Conservation (phyloP, 2,888 invertebrate species). For the Pollenia labialis region DNA sequence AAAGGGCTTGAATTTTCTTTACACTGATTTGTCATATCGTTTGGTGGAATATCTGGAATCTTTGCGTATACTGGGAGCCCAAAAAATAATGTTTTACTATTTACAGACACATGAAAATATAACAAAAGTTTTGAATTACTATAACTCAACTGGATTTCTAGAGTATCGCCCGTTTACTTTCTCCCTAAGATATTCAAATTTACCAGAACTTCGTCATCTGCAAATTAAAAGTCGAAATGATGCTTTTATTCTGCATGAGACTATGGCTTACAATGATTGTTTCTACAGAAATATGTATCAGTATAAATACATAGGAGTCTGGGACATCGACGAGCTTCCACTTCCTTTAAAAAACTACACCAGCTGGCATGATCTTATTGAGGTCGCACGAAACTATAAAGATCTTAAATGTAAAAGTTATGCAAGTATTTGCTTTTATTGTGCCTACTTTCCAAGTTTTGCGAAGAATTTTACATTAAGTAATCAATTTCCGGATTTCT, state of each 20-base stretch:
- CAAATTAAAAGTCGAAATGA: constrained; percentile 92
- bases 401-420: constrained; percentile 86
- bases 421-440: constrained; percentile 92
- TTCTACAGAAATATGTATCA: constrained; percentile 95
- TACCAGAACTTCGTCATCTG: constrained; percentile 89
- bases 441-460: constrained; percentile 95
- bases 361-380: constrained; percentile 90
- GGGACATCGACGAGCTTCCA: constrained; percentile 97
- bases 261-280: constrained; percentile 98
- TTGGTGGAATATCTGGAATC: constrained; percentile 97
- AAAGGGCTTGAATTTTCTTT: constrained; percentile 95
- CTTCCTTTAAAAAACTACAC: constrained; percentile 90
- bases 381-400: constrained; percentile 86
- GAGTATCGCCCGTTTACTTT: constrained; percentile 91
- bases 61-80: constrained; percentile 92
- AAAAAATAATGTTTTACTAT: constrained; percentile 95
- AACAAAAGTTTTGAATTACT: constrained; percentile 88
- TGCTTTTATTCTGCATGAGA: constrained; percentile 95
- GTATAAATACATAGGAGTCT: constrained; percentile 93
- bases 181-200: constrained; percentile 94
- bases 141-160: constrained; percentile 87
- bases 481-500: constrained; percentile 90
- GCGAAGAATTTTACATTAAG: constrained; percentile 88
- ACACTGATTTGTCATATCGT: constrained; percentile 93
- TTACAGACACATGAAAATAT: constrained; percentile 95